Base-by-base conservation (phyloP, 64 coral and sea anemone genomes). In the Actinia tenebrosa region DNA sequence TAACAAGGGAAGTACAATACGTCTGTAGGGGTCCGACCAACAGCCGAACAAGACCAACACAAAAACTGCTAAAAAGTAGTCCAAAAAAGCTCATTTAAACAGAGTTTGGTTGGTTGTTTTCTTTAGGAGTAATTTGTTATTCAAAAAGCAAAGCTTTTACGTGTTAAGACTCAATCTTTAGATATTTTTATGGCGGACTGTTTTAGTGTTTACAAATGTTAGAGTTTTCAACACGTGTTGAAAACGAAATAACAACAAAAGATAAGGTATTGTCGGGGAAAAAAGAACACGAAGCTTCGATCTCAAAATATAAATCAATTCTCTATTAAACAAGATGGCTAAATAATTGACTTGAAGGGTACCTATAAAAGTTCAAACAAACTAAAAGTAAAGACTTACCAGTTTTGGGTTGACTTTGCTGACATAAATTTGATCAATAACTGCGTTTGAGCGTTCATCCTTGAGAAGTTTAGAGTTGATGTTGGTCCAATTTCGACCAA, bases 381-480 rank as follows among this genome's bases (percentile, higher is more conserved):
- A 9, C 26, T 23, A 3, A 13, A 30, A 75, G 56, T 58, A 58
- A 75, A 75, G 13, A 82, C 90, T 87, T 87, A 91, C 90, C 77
- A 91, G 47, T 23, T 75, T 83, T 43, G 77, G 90, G 42, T 91
- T 80, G 2, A 53, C 77, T 71, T 87, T 87, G 16, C 84, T 78
- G 45, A 56, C 86, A 72, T 91, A 91, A 54, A 91, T 87, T 61
- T 91, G 85, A 75, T 91, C 85, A 87, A 91, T 87, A 10, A 71
- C 5, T 22, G 59, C 18, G 22, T 13, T 18, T 75, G 23, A 15
- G 25, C 69, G 11, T 11, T 42, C 26, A 46, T 1, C 53, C 43
- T 44, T 53, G 10, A 15, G 8, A 27, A 23, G 20, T 19, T 19
- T 81, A n/a, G 79, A 69, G 3, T 86, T 62, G 8, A 62, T n/a